phyloP scores from a whole-genome alignment of 2,797 vertebrate genomes.

The Esox lucius region DNA sequence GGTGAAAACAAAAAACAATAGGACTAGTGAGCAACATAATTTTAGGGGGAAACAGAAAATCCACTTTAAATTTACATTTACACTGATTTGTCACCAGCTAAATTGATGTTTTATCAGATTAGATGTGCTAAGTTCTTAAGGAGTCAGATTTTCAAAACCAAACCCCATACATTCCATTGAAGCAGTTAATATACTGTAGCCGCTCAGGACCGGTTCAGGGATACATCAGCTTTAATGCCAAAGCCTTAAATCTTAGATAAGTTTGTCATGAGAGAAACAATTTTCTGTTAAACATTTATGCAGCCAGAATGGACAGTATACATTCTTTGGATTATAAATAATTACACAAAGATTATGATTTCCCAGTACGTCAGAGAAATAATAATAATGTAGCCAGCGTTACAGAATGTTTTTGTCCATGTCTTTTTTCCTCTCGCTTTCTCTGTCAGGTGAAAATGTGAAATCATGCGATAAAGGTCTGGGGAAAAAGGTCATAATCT shows the following conservation, averaged over 20 bases:
- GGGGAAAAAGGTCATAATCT: slow-evolving; percentile 11
- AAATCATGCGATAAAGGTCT: slow-evolving; percentile 9
- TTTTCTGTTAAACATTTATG: slow-evolving; percentile 53
- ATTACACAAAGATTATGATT: slow-evolving; percentile 68
- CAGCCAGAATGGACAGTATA: slow-evolving; percentile 42
- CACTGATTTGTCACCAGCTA: too few species aligned
- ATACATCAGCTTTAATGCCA: slow-evolving; percentile 49
- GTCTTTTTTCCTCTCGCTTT: not conserved
- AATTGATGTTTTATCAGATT: not conserved
- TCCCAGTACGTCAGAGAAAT: slow-evolving; percentile 46
- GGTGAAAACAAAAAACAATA: too few species aligned
- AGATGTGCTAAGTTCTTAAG: not conserved
- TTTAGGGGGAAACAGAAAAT: too few species aligned
- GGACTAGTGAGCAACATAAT: too few species aligned
- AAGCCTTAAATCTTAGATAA: slow-evolving; percentile 62
- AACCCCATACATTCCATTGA: slow-evolving; percentile 29
- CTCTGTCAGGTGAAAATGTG: not conserved
- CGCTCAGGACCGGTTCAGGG: slow-evolving; percentile 39
- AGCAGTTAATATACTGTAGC: slow-evolving; percentile 11
- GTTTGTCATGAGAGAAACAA: slow-evolving; percentile 41
- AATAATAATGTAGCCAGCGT: slow-evolving; percentile 17
- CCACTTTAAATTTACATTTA: too few species aligned
- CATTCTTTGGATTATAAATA: slow-evolving; percentile 66
- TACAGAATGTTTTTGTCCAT: not conserved
- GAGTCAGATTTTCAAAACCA: not conserved